A percentile compares a stretch with the other conserved stretches of the same genome.
Evolutionary conservation across 2,888 invertebrate species (phyloP).

Genomic region (Latrodectus hesperus): DNA sequence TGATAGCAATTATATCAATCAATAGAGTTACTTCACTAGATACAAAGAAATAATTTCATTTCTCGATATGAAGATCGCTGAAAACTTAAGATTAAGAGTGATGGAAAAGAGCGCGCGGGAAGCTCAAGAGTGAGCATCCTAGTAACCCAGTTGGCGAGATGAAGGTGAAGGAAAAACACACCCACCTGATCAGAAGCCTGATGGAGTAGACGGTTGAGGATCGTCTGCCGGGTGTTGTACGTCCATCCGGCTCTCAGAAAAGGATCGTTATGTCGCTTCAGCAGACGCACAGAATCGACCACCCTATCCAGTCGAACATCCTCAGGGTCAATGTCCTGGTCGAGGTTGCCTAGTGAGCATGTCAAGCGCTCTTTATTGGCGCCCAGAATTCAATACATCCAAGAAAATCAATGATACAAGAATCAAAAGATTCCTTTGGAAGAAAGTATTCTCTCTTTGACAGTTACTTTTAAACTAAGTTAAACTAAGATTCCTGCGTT

Average conservation of each 20-base stretch:
- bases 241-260: constrained; percentile 38
- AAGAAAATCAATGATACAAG: constrained; percentile 42
- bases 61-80: too few species aligned
- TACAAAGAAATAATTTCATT: too few species aligned
- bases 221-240: constrained; percentile 20
- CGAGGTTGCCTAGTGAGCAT: constrained; percentile 41
- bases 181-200: constrained; percentile 64
- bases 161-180: constrained; percentile 15
- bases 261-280: constrained; percentile 14
- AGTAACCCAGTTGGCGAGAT: constrained; percentile 62
- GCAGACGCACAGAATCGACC: constrained; percentile 61
- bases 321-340: constrained; percentile 53
- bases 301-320: constrained; percentile 48
- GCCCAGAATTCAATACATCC: neutral
- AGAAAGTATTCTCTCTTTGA: too few species aligned
- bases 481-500: too few species aligned
- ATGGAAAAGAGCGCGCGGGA: constrained; percentile 23
- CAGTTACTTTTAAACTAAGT: too few species aligned
- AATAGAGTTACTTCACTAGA: neutral
- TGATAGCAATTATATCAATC: too few species aligned
- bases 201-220: constrained; percentile 22
- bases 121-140: constrained; percentile 55
- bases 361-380: constrained; percentile 38
- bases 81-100: neutral
- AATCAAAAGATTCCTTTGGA: too few species aligned